Evolutionary conservation across 2,888 invertebrate species (phyloP), one percentile per base, ranked within the genome.

Genomic region (Drosophila kanekoi): DNA sequence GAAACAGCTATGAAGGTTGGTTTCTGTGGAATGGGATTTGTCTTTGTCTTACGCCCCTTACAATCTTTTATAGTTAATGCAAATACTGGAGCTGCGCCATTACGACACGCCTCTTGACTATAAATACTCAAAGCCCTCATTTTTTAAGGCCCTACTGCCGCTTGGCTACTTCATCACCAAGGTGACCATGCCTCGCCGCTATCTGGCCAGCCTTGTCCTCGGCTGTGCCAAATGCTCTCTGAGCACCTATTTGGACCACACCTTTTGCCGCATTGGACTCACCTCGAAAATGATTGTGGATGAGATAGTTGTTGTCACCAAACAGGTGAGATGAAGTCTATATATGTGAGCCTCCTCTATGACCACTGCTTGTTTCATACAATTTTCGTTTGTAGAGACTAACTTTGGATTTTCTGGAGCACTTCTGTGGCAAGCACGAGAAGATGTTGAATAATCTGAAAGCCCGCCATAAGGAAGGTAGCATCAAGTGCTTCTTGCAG

Each of bases 361-460:
- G 8, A 9, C 33, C 8, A 13, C 3, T 9, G 10, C 0, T 10
- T 28, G 9, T 18, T 9, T 14, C n/a, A 18, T 16, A 5, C n/a
- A 18, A 11, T 28, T 32, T 45, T 2, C 9, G 3, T 23, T 33
- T 32, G 0, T 6, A 83, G 82, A 1, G 32, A 1, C 5, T 10
- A 0, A 16, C 40, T 0, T 58, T 89, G 14, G 89, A 92, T 49
- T 89, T 79, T 48, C 58, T 92, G 23, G 83, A 90, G 23, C 81
- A 81, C 35, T 88, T 91, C 33, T 77, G 87, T 18, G 90, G 90
- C 48, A 81, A 82, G 18, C 91, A 91, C 54, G 90, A 92, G 48
- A 1, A 74, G 1, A 33, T 90, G 44, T 61, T 92, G 0, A 90
- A 91, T 32, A 90, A 87, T 63, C 32, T 91, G 0, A 73, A 51